phyloP scores from a whole-genome alignment of 2,888 invertebrate genomes.

The Melieria omissa region DNA sequence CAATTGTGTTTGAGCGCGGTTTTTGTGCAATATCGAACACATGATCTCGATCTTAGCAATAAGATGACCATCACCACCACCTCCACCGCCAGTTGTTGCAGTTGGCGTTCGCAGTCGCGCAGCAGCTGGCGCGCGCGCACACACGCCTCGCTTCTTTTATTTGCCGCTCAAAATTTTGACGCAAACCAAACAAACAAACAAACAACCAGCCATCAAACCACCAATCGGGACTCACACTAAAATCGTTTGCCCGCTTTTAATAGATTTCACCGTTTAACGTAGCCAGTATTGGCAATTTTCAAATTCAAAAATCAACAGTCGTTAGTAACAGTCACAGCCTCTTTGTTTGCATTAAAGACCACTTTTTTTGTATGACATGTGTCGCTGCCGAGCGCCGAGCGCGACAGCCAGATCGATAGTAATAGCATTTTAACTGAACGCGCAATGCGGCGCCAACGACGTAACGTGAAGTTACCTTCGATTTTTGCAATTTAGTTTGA shows the following conservation, averaged over 20 bases:
- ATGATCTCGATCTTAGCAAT: too few species aligned
- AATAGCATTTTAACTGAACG: conserved; percentile 25
- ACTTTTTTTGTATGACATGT: conserved; percentile 38
- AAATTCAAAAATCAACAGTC: conserved; percentile 22
- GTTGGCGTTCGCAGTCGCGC: too few species aligned
- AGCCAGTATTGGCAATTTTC: conserved; percentile 2
- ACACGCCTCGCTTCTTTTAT: conserved; percentile 51
- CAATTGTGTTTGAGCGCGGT: too few species aligned
- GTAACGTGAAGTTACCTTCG: background rate
- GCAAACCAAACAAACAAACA: conserved; percentile 50
- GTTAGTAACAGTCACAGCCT: conserved; percentile 2
- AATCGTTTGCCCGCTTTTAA: too few species aligned
- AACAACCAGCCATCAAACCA: background rate
- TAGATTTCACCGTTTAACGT: too few species aligned
- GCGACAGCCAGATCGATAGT: too few species aligned
- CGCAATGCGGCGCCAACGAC: conserved; percentile 53
- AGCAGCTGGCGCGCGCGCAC: too few species aligned
- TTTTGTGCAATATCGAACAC: too few species aligned
- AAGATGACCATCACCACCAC: too few species aligned
- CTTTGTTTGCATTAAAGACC: conserved; percentile 30
- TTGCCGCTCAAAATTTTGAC: conserved; percentile 56
- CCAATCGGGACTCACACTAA: too few species aligned
- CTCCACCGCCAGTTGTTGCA: too few species aligned
- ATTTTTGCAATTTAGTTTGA: conserved; percentile 9
- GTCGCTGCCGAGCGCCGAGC: background rate